Evolutionary conservation across 2,113 vertebrate species (phyloP), one percentile per base, ranked within the genome.

Genomic region (Corythaeola cristata): DNA sequence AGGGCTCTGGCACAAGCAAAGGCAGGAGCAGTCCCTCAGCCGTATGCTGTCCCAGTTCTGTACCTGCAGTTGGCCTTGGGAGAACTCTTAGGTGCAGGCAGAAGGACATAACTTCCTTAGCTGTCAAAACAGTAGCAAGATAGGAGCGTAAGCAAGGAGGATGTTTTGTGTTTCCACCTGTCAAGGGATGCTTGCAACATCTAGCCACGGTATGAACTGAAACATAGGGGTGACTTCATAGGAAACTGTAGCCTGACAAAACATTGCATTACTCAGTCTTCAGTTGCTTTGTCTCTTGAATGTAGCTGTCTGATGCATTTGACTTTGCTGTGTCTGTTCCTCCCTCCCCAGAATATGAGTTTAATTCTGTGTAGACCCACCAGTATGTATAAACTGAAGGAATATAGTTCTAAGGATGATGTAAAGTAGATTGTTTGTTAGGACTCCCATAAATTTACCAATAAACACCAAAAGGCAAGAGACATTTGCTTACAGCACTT

Each of bases 21-120:
- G 15, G 7, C 64, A 67, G 41, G 28, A 81, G 39, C 8, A 39
- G 50, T 28, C 33, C 33, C 17, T 68, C 41, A 67, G n/a, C 60
- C 1, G 0, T 1, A 2, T 45, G 2, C 33, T 69, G 3, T 41
- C 18, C 28, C 72, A 64, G 58, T 37, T 37, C 39, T 80, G 5
- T 28, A 8, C 26, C 33, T 79, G 17, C 60, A 19, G 11, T 2
- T 52, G 28, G 23, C 22, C 63, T 71, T 63, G 22, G 10, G 37
- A 76, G 50, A 64, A 32, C 44, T 44, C 10, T 3, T 50, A 32
- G 24, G 37, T 67, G n/a, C 41, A 81, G 88, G 27, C 21, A 71
- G 79, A 45, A 91, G 14, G 50, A 39, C 21, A 4, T 41, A 62
- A 73, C 24, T 49, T 87, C 44, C 33, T 50, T 64, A 66, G 33